phyloP scores from a whole-genome alignment of 1,140 invertebrate species.

The Pseudomyrmex cubaensis region DNA sequence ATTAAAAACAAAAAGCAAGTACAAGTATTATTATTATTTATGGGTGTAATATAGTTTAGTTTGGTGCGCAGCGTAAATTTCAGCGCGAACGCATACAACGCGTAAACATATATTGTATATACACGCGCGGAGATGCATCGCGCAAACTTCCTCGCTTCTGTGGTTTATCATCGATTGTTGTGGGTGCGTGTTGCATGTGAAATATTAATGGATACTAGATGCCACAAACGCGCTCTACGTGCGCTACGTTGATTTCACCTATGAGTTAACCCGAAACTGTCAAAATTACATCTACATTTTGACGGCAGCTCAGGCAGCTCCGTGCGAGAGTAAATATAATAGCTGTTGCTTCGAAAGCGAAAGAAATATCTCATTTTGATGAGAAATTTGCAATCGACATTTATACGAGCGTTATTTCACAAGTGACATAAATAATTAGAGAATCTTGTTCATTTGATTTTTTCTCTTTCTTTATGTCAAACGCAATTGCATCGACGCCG shows the following conservation, averaged over 20 bases:
- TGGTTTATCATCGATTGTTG: slow-evolving; percentile 35
- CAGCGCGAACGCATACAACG: neutral
- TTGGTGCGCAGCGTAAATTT: neutral
- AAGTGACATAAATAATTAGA: neutral
- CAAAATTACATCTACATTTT: too few relatives aligned
- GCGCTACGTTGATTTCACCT: neutral
- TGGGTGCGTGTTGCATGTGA: neutral
- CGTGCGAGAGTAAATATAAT: neutral
- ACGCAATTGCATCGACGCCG: slow-evolving; percentile 1
- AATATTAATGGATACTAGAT: slow-evolving; percentile 23
- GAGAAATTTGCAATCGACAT: slow-evolving; percentile 6
- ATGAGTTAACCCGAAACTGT: neutral
- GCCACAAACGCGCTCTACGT: neutral
- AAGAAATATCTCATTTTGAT: neutral
- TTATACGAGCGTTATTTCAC: neutral
- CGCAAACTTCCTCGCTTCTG: slow-evolving; percentile 18
- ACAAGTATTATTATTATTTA: neutral
- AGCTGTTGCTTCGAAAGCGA: neutral
- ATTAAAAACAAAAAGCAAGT: neutral
- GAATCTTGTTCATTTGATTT: neutral
- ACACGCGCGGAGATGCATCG: neutral
- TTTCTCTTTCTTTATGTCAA: neutral
- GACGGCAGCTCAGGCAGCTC: too few relatives aligned
- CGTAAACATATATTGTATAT: neutral
- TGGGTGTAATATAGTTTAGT: neutral